Evolutionary conservation across 2,797 vertebrate species (phyloP), one percentile per base, ranked within the genome.

Genomic region (Phataginus tricuspis): DNA sequence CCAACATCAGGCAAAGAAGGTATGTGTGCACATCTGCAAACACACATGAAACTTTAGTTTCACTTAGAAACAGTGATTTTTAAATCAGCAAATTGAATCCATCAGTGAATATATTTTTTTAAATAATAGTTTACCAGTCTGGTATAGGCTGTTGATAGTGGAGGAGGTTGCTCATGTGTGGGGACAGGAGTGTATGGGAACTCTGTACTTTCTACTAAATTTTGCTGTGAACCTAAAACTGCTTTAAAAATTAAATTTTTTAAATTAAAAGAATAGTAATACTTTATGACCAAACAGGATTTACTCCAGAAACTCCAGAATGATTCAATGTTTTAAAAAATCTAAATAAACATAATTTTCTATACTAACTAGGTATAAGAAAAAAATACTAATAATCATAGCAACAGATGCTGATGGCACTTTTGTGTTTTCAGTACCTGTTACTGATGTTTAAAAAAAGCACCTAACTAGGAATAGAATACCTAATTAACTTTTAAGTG

Each of bases 221-320:
- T 96, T 93, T 93, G 29, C 27, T 80, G 14, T 71, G 55, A 71
- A 72, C 29, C 39, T 89, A 80, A 80, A 61, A 86, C 42, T 37
- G 7, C 42, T 66, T 31, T 74, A 45, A 53, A 85, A 80, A 75
- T 37, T 78, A 37, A 72, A 95, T 53, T 55, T 83, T 77, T 77
- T 85, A 78, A 72, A 21, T 84, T 77, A 34, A 55, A 57, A 42
- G 29, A 59, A 80, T 59, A 64, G 29, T 51, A 59, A 75, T 71
- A 53, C 53, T 78, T 85, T 51, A 8, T 90, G 39, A 84, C 42
- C 61, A 77, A 45, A 4, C 72, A 72, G 14, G 10, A 55, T 74
- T 91, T 84, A 68, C 55, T n/a, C 88, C 29, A 85, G 59, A 85
- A 91, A 75, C 64, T 13, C 14, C 23, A 64, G 12, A 78, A n/a